Conservation (phyloP, 1,140 invertebrate species). For the Neodiprion virginianus region DNA sequence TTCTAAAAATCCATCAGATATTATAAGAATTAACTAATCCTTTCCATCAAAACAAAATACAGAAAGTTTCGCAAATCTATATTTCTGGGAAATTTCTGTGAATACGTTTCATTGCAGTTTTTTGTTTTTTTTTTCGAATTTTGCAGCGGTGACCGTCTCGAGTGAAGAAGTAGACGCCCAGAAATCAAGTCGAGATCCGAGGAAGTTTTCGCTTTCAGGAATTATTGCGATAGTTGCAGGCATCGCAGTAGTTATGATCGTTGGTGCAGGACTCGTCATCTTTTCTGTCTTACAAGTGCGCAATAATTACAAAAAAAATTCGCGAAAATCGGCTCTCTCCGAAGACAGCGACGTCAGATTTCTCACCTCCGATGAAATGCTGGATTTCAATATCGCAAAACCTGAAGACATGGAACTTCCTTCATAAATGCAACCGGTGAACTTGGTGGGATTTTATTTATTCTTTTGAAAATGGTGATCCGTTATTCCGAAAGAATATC, state of each 20-base stretch:
- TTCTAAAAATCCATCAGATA: no score
- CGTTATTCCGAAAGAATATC: neutral
- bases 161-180: neutral
- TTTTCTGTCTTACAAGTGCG: conserved; percentile 44
- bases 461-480: conserved; percentile 31
- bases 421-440: neutral
- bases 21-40: no score
- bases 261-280: conserved; percentile 31
- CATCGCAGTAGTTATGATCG: conserved; percentile 36
- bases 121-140: no score
- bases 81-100: no score
- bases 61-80: no score
- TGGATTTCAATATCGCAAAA: conserved; percentile 63
- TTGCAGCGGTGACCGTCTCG: no score
- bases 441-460: no score
- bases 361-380: conserved; percentile 63
- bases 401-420: conserved; percentile 42
- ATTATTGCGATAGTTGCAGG: conserved; percentile 47
- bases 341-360: conserved; percentile 66
- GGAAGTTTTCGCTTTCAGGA: conserved; percentile 36
- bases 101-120: no score
- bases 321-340: conserved; percentile 48
- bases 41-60: no score
- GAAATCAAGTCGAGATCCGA: neutral
- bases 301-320: conserved; percentile 46